These are phyloP conservation scores for Drosophila arizonae DNA, from an alignment of 1,140 invertebrate species.

Conservation along the genomic window DNA sequence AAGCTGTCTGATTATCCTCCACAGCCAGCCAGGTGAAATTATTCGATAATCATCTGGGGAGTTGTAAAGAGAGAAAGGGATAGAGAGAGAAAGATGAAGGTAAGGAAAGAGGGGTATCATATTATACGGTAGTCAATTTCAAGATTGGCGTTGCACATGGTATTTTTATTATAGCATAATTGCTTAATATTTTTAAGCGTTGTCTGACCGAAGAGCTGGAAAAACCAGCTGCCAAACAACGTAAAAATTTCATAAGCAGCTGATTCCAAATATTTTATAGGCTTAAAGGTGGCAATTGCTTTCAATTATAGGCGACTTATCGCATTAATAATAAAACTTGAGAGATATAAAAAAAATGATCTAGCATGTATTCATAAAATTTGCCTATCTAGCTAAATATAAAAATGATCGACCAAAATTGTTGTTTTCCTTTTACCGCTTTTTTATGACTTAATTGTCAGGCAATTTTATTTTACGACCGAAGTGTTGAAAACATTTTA, in stretches of 20 bases:
- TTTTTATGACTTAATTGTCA: background rate
- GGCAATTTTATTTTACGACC: background rate
- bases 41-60: conserved; percentile 62
- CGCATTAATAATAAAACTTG: background rate
- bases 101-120: conserved; percentile 26
- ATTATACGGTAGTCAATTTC: conserved; percentile 69
- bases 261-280: conserved; percentile 33
- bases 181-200: conserved; percentile 45
- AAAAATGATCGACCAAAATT: background rate
- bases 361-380: background rate
- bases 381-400: background rate
- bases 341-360: background rate
- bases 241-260: conserved; percentile 52
- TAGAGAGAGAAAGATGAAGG: background rate
- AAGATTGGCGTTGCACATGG: conserved; percentile 55
- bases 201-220: conserved; percentile 16
- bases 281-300: conserved; percentile 57
- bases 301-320: conserved; percentile 52
- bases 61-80: conserved; percentile 9
- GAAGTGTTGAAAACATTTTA: too few relatives aligned
- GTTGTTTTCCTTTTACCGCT: background rate
- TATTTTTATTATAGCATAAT: conserved; percentile 57
- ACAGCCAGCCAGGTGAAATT: conserved; percentile 55
- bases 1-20: conserved; percentile 35
- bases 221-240: conserved; percentile 26